Base-by-base conservation (phyloP, 64 coral and sea anemone genomes). In the Actinia equina region DNA sequence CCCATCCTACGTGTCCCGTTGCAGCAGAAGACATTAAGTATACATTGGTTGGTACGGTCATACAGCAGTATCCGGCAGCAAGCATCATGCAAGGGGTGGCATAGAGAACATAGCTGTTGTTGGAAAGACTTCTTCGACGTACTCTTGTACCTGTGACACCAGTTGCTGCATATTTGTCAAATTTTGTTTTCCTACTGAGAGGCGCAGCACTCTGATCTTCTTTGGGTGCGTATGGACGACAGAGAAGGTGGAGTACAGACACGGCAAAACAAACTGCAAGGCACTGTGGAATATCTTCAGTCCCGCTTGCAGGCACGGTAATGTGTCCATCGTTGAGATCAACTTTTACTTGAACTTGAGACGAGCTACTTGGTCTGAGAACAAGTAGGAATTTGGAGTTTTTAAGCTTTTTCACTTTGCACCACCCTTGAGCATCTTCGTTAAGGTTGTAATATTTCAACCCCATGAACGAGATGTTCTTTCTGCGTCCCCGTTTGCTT, bases 1-100 rank as follows among this genome's bases (percentile, higher is more conserved):
- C 59, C 52, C 83, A 85, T 30, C 83, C 83, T 27, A 60, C 59
- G 13, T 57, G 55, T 12, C 55, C 55, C 55, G 55, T 14, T 5
- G 20, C 44, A 17, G 18, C 18, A 52, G 3, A 1, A 10, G 12
- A 81, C 49, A 81, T 43, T 45, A 90, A 65, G 49, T 86, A 86
- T 0, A 81, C 77, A 80, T 91, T 86, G 0, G 83, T 86, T 17
- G 89, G 89, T 16, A 91, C 89, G 3, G 71, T 81, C 44, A 59
- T 77, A 86, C 84, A 79, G 52, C 53, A 76, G 59, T 91, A 91
- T 27, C 89, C 89, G 65, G 83, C 71, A 37, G 84, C 89, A 27
- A 86, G 71, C n/a, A 86, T 76, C 56, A 91, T 64, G 15, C 79
- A 52, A 20, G 77, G 59, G 11, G 52, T 63, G 16, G 83, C 3